Percentiles rank a stretch among this genome's conserved stretches.
Evolutionary conservation across 2,888 invertebrate species (phyloP).

Genomic region (Bombylius discolor): DNA sequence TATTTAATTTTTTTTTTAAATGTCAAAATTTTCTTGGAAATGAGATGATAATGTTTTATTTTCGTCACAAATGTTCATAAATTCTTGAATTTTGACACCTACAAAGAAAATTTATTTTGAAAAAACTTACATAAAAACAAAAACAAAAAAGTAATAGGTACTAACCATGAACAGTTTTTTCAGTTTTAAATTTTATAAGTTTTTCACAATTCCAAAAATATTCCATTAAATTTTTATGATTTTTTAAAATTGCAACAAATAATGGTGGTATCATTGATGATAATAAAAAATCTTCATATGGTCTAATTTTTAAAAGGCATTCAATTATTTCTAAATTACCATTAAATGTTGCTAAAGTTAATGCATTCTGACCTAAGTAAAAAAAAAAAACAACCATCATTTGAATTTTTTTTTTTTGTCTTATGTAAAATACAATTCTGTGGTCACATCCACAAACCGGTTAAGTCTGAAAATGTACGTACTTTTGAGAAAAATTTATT

Average conservation of each 20-base stretch:
- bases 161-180: neutral
- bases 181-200: neutral
- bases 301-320: slow-evolving; percentile 23
- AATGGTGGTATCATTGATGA: slow-evolving; percentile 31
- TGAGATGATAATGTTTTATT: neutral
- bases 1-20: no score
- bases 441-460: no score
- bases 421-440: no score
- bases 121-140: neutral
- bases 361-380: slow-evolving; percentile 28
- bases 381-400: neutral
- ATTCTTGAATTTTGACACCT: neutral
- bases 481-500: no score
- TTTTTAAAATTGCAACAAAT: slow-evolving; percentile 26
- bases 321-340: slow-evolving; percentile 21
- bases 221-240: slow-evolving; percentile 21
- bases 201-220: slow-evolving; percentile 14
- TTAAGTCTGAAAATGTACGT: no score
- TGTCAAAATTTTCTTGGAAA: no score
- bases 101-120: neutral
- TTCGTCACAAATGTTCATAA: neutral
- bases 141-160: neutral
- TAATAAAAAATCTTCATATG: slow-evolving; percentile 28
- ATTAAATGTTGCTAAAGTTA: slow-evolving; percentile 28
- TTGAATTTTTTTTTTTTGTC: no score